phyloP scores from a whole-genome alignment of 2,113 vertebrate species.

The Hucho hucho region DNA sequence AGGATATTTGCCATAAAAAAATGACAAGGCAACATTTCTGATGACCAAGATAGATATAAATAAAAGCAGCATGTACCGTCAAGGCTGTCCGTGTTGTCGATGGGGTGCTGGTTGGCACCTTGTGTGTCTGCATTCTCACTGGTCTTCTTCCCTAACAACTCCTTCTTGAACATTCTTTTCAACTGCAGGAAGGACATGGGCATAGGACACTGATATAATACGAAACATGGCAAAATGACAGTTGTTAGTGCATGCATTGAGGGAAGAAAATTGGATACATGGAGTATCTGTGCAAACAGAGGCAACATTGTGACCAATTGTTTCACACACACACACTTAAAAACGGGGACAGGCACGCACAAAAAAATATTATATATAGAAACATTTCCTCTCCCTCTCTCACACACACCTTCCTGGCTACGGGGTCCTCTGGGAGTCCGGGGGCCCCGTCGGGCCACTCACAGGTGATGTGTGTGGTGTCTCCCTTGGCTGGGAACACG shows the following conservation, averaged over 20 bases:
- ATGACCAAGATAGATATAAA: not conserved
- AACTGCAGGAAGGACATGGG: constrained; percentile 61
- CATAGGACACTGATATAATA: not conserved
- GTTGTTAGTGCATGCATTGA: not conserved
- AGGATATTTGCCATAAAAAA: too few species aligned
- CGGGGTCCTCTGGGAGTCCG: constrained; percentile 86
- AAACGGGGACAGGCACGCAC: not conserved
- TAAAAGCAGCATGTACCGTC: constrained; percentile 25
- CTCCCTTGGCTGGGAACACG: constrained; percentile 91
- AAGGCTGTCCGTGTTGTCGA: constrained; percentile 62
- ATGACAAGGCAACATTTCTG: too few species aligned
- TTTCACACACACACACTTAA: not conserved
- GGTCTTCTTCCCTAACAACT: constrained; percentile 82
- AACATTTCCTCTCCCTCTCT: too few species aligned
- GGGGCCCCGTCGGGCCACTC: constrained; percentile 90
- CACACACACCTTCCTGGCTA: constrained; percentile 84
- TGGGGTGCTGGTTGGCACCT: constrained; percentile 56
- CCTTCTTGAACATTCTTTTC: constrained; percentile 90
- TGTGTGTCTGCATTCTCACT: constrained; percentile 77
- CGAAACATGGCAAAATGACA: not conserved
- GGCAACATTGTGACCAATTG: not conserved
- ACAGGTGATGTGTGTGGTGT: constrained; percentile 90
- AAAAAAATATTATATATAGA: too few species aligned
- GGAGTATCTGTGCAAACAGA: not conserved
- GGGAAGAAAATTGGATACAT: not conserved